Conservation (phyloP, 1,140 invertebrate species). For the Planococcus citri region DNA sequence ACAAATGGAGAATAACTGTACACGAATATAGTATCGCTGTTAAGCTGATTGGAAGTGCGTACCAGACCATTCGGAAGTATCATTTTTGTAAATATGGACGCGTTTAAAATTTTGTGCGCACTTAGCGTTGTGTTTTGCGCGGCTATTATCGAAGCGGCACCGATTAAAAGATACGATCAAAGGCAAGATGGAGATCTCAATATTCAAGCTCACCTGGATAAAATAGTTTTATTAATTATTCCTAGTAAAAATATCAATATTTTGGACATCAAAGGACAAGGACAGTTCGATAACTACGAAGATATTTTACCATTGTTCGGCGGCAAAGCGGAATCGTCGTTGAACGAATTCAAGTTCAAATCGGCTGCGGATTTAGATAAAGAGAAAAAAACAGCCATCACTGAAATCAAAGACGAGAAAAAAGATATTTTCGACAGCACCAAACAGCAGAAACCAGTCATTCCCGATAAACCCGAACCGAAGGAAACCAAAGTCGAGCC, state of each 20-base stretch:
- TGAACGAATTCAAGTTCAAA: background rate
- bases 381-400: background rate
- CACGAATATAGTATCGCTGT: constrained; percentile 9
- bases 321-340: background rate
- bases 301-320: constrained; percentile 4
- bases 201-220: constrained; percentile 14
- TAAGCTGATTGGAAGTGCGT: background rate
- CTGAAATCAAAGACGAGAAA: background rate
- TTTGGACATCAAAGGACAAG: constrained; percentile 15
- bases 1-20: constrained; percentile 13
- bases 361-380: background rate
- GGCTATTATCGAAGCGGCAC: background rate
- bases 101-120: constrained; percentile 7
- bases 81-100: constrained; percentile 9
- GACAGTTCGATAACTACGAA: constrained; percentile 11
- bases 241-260: constrained; percentile 11
- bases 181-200: constrained; percentile 11
- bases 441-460: no score
- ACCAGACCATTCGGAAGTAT: constrained; percentile 14
- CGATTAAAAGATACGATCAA: constrained; percentile 3
- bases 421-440: background rate
- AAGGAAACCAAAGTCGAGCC: background rate
- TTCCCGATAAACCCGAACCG: background rate
- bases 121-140: background rate
- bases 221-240: constrained; percentile 8